Base-by-base conservation (phyloP, 2,888 invertebrate species). In the Ectropis crepuscularia region DNA sequence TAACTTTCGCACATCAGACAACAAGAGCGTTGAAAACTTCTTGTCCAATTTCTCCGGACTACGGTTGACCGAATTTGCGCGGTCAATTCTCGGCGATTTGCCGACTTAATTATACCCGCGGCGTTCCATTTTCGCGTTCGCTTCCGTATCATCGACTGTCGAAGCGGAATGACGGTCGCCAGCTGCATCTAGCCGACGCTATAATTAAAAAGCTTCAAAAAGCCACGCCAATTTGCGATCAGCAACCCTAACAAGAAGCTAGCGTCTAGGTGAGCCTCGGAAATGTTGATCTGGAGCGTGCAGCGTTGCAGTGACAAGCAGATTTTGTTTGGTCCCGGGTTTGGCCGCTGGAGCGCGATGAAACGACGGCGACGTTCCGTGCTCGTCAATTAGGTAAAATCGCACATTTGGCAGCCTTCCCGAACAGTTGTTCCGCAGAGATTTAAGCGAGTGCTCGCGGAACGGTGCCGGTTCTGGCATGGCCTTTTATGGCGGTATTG, bases 51-150 rank as follows among this genome's bases (percentile, higher is more conserved):
- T 71, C 62, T 65, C 59, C 61, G 60, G 53, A 65, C 77, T 82
- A 80, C 82, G 74, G 76, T 73, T 82, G 86, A 80, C 85, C 85
- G 86, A 85, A 86, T 86, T 87, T 80, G 82, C 83, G 79, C 75
- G 84, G 85, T 86, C 83, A 86, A 86, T 82, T 86, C 80, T 75
- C 83, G 81, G 76, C 82, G 84, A 87, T 87, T 88, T 86, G 86
- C 86, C 80, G 77, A 87, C 88, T 89, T 92, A 92, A 90, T 90
- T 90, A 91, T 91, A 92, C 85, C 90, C 89, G 88, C 89, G 86
- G 87, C 79, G 90, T 86, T 88, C 91, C 90, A 90, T 91, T 91
- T 91, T 90, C 86, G 81, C 80, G 79, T 79, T 74, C 72, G 84
- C 90, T 90, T 90, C 90, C 91, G 90, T 78, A 82, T 80, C 77